A percentile compares a stretch with the other conserved stretches of the same genome.
Conservation (phyloP, 2,797 vertebrate species). For the Enteromius argenteus region DNA sequence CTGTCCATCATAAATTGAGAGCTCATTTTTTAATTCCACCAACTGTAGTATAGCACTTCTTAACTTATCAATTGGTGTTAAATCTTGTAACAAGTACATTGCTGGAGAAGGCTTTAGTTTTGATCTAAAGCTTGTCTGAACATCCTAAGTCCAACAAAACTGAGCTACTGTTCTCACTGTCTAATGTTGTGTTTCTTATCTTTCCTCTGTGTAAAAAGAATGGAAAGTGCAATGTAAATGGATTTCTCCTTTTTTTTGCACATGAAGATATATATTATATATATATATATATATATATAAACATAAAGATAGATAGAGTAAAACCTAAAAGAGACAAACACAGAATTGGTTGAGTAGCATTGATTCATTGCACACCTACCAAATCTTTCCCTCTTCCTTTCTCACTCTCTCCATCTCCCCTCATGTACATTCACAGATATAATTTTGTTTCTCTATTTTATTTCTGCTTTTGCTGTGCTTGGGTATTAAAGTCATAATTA, state of each 20-base stretch:
- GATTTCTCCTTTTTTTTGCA: neutral
- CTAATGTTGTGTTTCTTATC: neutral
- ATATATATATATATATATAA: too few species aligned
- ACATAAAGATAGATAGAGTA: neutral
- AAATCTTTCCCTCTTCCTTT: neutral
- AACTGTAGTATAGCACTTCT: neutral
- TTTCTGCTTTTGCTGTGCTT: neutral
- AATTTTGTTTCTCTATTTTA: neutral
- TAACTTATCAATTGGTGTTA: neutral
- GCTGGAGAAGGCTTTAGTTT: neutral
- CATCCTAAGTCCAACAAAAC: neutral
- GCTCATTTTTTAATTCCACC: conserved; percentile 9
- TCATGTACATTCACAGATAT: conserved; percentile 8
- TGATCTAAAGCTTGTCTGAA: neutral
- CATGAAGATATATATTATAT: neutral
- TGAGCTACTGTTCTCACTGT: neutral
- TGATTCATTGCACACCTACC: neutral
- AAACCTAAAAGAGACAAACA: neutral
- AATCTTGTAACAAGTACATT: neutral
- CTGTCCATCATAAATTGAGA: conserved; percentile 12
- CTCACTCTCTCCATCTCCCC: neutral
- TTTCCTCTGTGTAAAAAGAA: neutral
- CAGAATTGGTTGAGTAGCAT: neutral
- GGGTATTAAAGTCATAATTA: neutral
- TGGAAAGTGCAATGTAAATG: neutral